Base-by-base conservation (phyloP, 2,113 vertebrate species). In the Mus pahari region DNA sequence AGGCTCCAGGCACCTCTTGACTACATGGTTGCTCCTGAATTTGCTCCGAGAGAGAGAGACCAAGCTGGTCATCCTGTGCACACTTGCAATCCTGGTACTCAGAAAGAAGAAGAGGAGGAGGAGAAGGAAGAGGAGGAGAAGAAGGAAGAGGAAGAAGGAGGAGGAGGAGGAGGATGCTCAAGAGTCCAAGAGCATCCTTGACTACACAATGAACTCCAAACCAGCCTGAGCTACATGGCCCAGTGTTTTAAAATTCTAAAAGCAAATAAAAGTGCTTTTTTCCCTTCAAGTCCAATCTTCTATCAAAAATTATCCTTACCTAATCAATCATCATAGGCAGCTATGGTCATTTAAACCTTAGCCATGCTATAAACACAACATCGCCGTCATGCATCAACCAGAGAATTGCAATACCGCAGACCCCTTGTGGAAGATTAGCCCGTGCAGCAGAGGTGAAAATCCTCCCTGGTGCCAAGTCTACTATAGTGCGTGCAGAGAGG, bases 391-490 rank as follows among this genome's bases (percentile, higher is more conserved):
- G 10, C 12, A 66, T 28, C 42, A 53, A 94, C 31, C 26, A 66
- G 81, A 53, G 91, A 86, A 70, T 92, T 2, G 20, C 81, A 0
- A 91, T 83, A 81, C 28, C 53, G 48, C 22, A 96, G 93, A 45
- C 86, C 75, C 79, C 55, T 42, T 17, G 68, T 71, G 36, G 84
- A 91, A 97, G 94, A 66, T 91, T 89, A 13, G 90, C 92, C 97
- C 96, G 22, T 96, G 82, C 93, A 20, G 31, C 36, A 45, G 55
- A 90, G 60, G 58, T 45, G 64, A 89, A 92, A 77, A 62, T 79
- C 96, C 90, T 55, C 96, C 89, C 70, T 11, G 31, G 45, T 19
- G 75, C 91, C 92, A 84, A 97, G 89, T 95, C 98, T 96, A 89
- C 78, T 70, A n/a, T 66, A 92, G 71, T 28, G 31, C 62, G 66